Base-by-base conservation (phyloP, 2,113 vertebrate genomes). In the Myrmecophaga tridactyla region DNA sequence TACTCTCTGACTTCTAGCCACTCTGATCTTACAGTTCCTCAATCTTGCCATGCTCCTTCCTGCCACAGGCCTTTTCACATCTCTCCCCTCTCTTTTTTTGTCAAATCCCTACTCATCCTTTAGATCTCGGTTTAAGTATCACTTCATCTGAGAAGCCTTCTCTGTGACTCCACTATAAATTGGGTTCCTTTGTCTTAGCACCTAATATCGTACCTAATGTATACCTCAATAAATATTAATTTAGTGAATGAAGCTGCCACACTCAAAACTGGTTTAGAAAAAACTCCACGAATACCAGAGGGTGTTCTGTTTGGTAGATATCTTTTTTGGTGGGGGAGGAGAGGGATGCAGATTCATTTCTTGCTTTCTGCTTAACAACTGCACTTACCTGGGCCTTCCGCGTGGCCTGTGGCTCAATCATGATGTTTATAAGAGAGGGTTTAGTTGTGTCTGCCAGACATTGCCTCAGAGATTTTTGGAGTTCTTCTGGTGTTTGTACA, bases 401-500 rank as follows among this genome's bases (percentile, higher is more conserved):
- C 73, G 98, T 98, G 0, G 99, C 99, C 0, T 98, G 98, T 0
- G 99, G 99, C 95, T 99, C 98, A 77, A 99, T 99, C 92, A 99
- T 98, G 89, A 99, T 98, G 39, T 99, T 99, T 96, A 99, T 98
- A 34, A 99, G 99, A 87, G 98, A 99, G 23, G 99, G 99, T 34
- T 96, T 97, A 65, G 98, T 92, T 96, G 98, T 98, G 95, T 99
- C 98, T 48, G 95, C 92, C 88, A 99, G 18, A 48, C 99, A 98
- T 48, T 98, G 95, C 91, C 97, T 97, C 94, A 99, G 96, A 29
- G 99, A 99, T 21, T 95, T 96, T 48, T 97, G 97, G 88, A 99
- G 96, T 97, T 99, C 99, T 97, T 99, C 99, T 78, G 98, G 99
- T 0, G 99, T 99, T 97, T 98, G 98, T 81, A 99, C 99, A 94